Evolutionary conservation across 37 sponge, comb jelly and placozoan species (phyloP), one percentile per base, ranked within the genome.

Genomic region (Cladorhizidae sp.): DNA sequence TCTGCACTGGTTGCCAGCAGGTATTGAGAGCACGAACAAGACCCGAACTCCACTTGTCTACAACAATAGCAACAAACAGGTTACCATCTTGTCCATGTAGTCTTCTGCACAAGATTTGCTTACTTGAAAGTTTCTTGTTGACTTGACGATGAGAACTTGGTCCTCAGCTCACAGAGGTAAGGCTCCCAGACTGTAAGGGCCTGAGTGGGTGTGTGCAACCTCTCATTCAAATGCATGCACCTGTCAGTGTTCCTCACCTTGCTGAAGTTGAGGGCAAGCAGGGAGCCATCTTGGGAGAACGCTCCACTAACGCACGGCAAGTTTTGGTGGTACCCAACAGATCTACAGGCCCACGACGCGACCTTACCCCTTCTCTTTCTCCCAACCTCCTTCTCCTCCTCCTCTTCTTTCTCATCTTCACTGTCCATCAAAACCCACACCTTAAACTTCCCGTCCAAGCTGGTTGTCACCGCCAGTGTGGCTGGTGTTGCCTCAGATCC

Each of bases 241-340:
- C 18, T 42, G 3, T 14, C 72, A 72, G 3, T 37, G 39, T 31
- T 5, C 35, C 79, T 49, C 52, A 93, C 94, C 75, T 79, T 87
- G 23, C 65, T 54, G 76, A 84, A 92, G 59, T 81, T 75, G 55
- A 92, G 78, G 55, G 90, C 93, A 37, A 95, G 72, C 37, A 95
- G 45, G 18, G 94, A 92, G 1, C 93, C 90, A 86, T 95, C 95
- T 39, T 86, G 76, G 68, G 76, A 74, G 79, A 95, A 92, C 42
- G 52, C 45, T 2, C 74, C 86, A 28, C 74, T 80, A 0, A 40
- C 7, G 33, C 94, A 79, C 36, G 87, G 84, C 55, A 81, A 70
- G 18, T 70, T 57, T 41, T 85, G 87, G 49, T 95, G 89, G 76
- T 89, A 83, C 14, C 80, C 79, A 1, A 80, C 94, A 49, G 90